phyloP scores from a whole-genome alignment of 2,113 vertebrate species.

The Prunella himalayana region DNA sequence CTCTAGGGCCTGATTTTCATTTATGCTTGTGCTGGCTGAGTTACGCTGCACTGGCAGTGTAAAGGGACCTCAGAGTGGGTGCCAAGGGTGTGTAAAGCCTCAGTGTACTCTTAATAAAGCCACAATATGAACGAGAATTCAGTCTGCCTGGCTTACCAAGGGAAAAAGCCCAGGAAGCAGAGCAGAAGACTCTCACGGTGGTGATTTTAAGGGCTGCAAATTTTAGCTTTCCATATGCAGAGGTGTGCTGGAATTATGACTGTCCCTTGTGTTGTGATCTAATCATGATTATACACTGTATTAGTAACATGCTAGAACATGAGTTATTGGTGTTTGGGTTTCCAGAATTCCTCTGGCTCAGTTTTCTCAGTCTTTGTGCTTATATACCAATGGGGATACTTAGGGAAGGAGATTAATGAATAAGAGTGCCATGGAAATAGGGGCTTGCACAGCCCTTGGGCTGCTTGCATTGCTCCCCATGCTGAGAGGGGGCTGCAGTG shows the following conservation, averaged over 20 bases:
- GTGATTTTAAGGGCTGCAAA: conserved; percentile 32
- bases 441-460: not conserved
- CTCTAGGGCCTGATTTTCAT: conserved; percentile 44
- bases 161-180: not conserved
- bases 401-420: not conserved
- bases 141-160: not conserved
- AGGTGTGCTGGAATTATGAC: not conserved
- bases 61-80: conserved; percentile 26
- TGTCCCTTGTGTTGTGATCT: not conserved
- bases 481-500: not conserved
- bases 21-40: not conserved
- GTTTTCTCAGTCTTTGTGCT: not conserved
- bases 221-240: not conserved
- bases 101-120: conserved; percentile 7
- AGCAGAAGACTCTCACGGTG: not conserved
- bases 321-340: not conserved
- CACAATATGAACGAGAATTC: not conserved
- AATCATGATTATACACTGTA: not conserved
- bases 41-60: not conserved
- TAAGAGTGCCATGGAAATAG: not conserved
- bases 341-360: not conserved
- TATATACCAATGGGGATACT: not conserved
- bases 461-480: not conserved
- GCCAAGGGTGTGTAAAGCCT: conserved; percentile 21
- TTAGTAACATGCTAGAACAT: not conserved